phyloP scores from a whole-genome alignment of 2,888 invertebrate genomes.

The Creontiades dilutus region DNA sequence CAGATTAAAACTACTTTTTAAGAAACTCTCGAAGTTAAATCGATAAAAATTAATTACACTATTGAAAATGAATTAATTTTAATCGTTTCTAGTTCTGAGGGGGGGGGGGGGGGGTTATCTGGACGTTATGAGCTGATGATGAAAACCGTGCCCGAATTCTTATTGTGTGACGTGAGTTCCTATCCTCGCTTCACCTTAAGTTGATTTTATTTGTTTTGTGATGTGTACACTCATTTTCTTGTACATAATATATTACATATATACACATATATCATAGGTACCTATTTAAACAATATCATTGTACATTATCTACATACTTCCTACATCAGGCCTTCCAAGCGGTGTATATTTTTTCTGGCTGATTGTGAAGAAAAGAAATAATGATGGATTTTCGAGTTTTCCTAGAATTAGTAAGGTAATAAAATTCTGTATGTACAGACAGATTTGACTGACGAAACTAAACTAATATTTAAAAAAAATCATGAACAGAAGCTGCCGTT shows the following conservation, averaged over 20 bases:
- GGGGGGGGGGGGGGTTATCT: too few relatives aligned
- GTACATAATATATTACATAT: background rate
- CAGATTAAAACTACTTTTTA: too few relatives aligned
- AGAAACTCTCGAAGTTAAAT: too few relatives aligned
- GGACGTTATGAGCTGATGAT: background rate
- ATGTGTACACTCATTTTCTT: slow-evolving; percentile 19
- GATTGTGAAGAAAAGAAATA: background rate
- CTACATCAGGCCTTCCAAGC: slow-evolving; percentile 59
- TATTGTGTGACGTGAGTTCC: background rate
- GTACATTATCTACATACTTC: slow-evolving; percentile 54
- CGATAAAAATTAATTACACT: too few relatives aligned
- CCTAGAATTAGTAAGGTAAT: slow-evolving; percentile 24
- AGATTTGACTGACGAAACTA: slow-evolving; percentile 35
- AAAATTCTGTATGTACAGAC: slow-evolving; percentile 40
- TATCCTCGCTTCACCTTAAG: background rate
- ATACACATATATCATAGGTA: background rate
- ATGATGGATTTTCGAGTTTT: slow-evolving; percentile 10
- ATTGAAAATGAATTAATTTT: too few relatives aligned
- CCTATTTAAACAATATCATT: slow-evolving; percentile 22
- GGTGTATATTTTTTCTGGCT: slow-evolving; percentile 39
- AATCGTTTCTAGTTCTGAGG: too few relatives aligned
- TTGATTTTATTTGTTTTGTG: background rate
- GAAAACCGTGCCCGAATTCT: background rate
- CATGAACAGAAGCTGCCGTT: slow-evolving; percentile 61
- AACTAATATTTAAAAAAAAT: slow-evolving; percentile 32